phyloP scores from a whole-genome alignment of 2,888 invertebrate genomes.

The Agriopis aurantiaria region DNA sequence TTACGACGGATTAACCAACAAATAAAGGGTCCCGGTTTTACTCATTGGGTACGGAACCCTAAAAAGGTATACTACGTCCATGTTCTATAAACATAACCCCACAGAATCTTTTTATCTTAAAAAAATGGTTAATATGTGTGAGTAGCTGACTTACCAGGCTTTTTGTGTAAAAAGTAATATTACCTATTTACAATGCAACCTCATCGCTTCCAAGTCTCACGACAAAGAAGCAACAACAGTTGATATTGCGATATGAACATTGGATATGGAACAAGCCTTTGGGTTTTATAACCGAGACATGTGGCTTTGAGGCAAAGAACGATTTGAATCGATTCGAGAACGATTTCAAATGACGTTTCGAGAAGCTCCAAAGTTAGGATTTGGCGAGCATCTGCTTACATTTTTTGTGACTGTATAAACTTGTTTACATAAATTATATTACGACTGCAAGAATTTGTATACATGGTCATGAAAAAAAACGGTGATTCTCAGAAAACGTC shows the following conservation, averaged over 20 bases:
- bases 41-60: no score
- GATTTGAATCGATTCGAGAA: slow-evolving; percentile 41
- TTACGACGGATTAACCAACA: no score
- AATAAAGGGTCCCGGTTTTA: no score
- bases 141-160: background rate
- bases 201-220: slow-evolving; percentile 19
- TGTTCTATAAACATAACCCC: no score
- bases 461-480: no score
- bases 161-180: background rate
- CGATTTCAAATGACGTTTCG: slow-evolving; percentile 40
- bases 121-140: background rate
- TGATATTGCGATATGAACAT: slow-evolving; percentile 24
- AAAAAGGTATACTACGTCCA: no score
- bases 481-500: no score
- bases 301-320: slow-evolving; percentile 43
- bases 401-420: background rate
- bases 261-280: slow-evolving; percentile 19
- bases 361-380: slow-evolving; percentile 1
- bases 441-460: no score
- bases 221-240: slow-evolving; percentile 18
- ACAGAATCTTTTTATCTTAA: no score
- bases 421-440: no score
- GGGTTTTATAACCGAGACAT: slow-evolving; percentile 38
- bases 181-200: background rate
- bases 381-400: background rate